Evolutionary conservation across 2,113 vertebrate genomes (phyloP).

Genomic region (Sitta europaea): DNA sequence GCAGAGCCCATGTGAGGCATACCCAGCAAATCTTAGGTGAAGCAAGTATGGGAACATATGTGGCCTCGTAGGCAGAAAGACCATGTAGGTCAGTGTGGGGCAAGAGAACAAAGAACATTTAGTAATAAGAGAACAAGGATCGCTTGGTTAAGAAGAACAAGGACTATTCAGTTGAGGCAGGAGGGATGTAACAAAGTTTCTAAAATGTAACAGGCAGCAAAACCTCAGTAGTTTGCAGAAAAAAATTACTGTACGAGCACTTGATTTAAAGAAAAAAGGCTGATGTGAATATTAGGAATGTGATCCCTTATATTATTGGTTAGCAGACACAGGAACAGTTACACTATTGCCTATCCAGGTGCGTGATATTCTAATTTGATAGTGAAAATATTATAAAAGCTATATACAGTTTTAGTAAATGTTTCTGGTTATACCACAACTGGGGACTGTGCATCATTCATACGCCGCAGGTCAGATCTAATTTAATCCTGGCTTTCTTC

Average conservation of each 20-base stretch:
- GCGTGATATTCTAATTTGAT: neutral
- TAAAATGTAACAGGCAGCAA: neutral
- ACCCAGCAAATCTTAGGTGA: neutral
- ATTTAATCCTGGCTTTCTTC: neutral
- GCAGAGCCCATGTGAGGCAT: neutral
- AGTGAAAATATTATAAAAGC: neutral
- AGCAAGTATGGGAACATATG: neutral
- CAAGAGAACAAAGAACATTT: neutral
- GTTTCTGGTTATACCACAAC: neutral
- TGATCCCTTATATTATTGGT: neutral
- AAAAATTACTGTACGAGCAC: neutral
- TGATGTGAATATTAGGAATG: neutral
- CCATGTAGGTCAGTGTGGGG: neutral
- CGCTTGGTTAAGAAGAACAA: neutral
- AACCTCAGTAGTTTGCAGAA: neutral
- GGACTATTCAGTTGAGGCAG: neutral
- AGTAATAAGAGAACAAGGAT: neutral
- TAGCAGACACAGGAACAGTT: neutral
- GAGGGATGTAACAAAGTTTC: neutral
- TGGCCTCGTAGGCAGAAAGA: neutral
- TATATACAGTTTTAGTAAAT: neutral
- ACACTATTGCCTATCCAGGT: neutral
- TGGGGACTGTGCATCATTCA: neutral
- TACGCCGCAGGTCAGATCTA: neutral
- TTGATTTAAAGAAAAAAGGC: neutral